These are phyloP conservation scores for Corythaixoides concolor DNA, from an alignment of 2,113 vertebrate genomes.

Conservation along the genomic window DNA sequence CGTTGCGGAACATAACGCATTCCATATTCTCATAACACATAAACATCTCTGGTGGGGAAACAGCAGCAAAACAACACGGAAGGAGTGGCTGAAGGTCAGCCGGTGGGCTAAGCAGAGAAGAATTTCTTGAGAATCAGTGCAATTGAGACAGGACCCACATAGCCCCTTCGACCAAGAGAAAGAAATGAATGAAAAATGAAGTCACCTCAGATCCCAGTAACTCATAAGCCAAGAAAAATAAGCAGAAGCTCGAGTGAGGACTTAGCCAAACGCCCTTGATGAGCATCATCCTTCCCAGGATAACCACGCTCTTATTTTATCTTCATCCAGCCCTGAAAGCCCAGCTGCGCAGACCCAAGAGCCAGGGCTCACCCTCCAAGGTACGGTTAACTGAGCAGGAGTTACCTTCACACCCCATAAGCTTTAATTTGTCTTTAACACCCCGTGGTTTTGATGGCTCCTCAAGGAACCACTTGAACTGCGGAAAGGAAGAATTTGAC, in stretches of 20 bases:
- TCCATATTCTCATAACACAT: background rate
- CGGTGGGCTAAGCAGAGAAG: background rate
- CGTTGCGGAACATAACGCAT: background rate
- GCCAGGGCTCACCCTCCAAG: background rate
- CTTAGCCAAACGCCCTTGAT: background rate
- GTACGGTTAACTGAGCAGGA: background rate
- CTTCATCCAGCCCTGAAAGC: background rate
- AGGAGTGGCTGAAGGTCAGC: background rate
- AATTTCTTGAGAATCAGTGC: background rate
- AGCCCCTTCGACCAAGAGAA: background rate
- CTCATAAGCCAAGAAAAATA: background rate
- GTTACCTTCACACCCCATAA: background rate
- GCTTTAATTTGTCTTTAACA: background rate
- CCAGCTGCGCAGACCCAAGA: background rate
- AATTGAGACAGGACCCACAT: background rate
- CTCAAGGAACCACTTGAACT: background rate
- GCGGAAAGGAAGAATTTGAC: background rate
- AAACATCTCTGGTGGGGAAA: background rate
- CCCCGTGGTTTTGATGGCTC: background rate
- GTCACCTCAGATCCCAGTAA: background rate
- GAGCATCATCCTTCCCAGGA: background rate
- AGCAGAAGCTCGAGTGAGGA: background rate
- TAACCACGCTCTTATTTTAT: background rate
- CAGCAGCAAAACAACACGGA: background rate
- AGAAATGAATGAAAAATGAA: background rate